These are phyloP conservation scores for Gambelia wislizenii DNA, from an alignment of 2,797 vertebrate species.

Conservation along the genomic window DNA sequence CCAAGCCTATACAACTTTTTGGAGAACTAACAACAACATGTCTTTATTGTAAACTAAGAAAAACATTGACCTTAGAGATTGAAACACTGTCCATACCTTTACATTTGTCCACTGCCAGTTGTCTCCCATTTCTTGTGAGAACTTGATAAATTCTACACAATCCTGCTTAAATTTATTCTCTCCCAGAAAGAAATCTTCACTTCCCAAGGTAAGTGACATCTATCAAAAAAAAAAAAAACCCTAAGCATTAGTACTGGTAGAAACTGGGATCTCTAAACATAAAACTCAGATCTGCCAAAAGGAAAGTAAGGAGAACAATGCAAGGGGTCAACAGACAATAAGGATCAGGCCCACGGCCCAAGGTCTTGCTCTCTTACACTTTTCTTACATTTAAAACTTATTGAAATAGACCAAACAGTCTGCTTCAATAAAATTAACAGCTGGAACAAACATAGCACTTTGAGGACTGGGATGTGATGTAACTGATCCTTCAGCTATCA, in stretches of 20 bases:
- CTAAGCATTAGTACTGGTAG: slow-evolving; percentile 48
- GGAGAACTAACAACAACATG: not conserved
- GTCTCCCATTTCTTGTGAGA: slow-evolving; percentile 80
- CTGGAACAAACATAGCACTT: not conserved
- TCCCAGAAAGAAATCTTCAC: slow-evolving; percentile 71
- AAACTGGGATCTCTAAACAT: slow-evolving; percentile 34
- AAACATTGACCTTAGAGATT: not conserved
- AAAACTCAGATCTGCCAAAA: not conserved
- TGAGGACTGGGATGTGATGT: not conserved
- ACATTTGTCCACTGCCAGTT: slow-evolving; percentile 82
- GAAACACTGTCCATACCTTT: slow-evolving; percentile 73
- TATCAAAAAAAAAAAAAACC: slow-evolving; percentile 73
- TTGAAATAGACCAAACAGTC: not conserved
- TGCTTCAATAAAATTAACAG: slow-evolving; percentile 8
- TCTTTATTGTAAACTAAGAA: not conserved
- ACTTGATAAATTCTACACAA: slow-evolving; percentile 81
- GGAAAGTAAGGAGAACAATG: not conserved
- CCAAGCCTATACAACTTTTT: not conserved
- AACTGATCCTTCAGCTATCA: not conserved
- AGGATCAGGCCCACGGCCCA: not conserved
- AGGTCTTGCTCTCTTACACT: too few relatives aligned
- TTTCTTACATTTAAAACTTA: not conserved
- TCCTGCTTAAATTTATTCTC: slow-evolving; percentile 76
- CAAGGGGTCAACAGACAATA: not conserved
- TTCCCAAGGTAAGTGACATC: slow-evolving; percentile 70